Conservation (phyloP, 2,113 vertebrate species). For the Salvelinus namaycush region DNA sequence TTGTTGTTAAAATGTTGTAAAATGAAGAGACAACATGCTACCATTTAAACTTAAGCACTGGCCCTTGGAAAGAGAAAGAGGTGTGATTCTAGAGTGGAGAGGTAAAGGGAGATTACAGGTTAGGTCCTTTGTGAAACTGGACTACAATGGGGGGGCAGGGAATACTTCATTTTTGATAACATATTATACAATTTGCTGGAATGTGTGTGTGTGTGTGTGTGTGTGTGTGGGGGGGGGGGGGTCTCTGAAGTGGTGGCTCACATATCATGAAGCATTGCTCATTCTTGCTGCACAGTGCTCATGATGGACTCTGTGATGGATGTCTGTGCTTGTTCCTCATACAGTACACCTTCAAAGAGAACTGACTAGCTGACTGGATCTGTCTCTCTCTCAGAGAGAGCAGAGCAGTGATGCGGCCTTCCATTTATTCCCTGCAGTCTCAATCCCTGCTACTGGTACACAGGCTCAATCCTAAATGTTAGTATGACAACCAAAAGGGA, state of each 20-base stretch:
- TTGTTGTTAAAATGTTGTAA: no score
- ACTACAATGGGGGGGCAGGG: neutral
- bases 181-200: neutral
- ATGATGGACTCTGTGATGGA: constrained; percentile 57
- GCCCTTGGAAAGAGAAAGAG: neutral
- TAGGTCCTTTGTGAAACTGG: neutral
- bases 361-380: constrained; percentile 13
- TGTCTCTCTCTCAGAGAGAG: constrained; percentile 6
- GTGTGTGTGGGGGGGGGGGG: neutral
- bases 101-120: neutral
- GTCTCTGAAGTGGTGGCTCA: neutral
- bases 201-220: neutral
- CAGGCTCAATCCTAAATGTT: neutral
- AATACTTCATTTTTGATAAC: neutral
- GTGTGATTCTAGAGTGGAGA: neutral
- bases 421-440: constrained; percentile 17
- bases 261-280: constrained; percentile 37
- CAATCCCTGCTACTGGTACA: constrained; percentile 20
- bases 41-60: neutral
- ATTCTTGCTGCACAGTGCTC: constrained; percentile 43
- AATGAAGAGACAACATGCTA: neutral
- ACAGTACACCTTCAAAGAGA: constrained; percentile 4
- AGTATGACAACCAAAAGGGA: constrained; percentile 19
- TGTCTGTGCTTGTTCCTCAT: constrained; percentile 29
- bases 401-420: constrained; percentile 18